Evolutionary conservation across 2,797 vertebrate genomes (phyloP), one percentile per base, ranked within the genome.

Genomic region (Sebastes baramenuke): DNA sequence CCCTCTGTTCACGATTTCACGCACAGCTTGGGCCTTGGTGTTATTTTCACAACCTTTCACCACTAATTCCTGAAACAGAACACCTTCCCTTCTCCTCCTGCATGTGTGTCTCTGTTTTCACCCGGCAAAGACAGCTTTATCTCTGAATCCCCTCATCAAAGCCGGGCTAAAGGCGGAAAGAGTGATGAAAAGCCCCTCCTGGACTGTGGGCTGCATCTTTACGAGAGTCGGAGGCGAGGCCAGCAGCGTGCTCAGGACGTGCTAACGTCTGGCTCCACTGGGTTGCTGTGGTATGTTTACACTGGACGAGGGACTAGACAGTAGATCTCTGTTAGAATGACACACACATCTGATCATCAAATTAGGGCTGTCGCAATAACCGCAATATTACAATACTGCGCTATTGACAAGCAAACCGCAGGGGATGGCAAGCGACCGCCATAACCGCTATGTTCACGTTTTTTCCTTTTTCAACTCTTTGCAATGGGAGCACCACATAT

Each of bases 1-100:
- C 94, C 92, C 92, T 91, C 94, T 95, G 94, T 95, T 95, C 92
- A 88, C 91, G 84, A 96, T 96, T 95, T 95, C 94, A 96, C 89
- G 92, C 94, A 91, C 90, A 94, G 94, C 94, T 90, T 94, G 81
- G 83, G 87, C 74, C 84, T 67, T 25, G 89, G 93, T 95, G 93
- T 96, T 94, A 93, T 95, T 95, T 96, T 95, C 94, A 94, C 95
- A 94, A 95, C 89, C 94, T 94, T 93, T 95, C 87, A 65, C 84
- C 89, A 70, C 90, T 95, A 94, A 95, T 90, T 88, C 92, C 86
- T 88, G 89, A 94, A 95, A 96, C 79, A 46, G 32, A 91, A 95
- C 88, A 93, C 94, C 93, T 89, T 74, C 72, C 77, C 82, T 67
- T 60, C 67, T 70, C 46, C 71, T 87, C 36, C 67, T 72, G 64